phyloP scores from a whole-genome alignment of 2,888 invertebrate species.

The Amblyteles armatorius region DNA sequence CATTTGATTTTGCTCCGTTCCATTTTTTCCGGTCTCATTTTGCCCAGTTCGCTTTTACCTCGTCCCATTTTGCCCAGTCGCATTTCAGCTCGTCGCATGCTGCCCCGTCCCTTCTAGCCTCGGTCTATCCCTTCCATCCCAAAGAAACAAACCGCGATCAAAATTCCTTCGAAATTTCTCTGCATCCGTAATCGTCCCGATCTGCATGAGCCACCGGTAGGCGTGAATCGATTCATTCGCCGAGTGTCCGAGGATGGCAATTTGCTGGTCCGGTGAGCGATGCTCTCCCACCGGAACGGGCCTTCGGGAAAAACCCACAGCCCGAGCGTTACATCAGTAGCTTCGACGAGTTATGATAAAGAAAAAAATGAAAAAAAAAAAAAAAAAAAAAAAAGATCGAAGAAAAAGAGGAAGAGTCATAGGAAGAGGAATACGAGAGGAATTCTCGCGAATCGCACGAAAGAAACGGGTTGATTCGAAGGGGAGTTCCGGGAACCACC shows the following conservation, averaged over 20 bases:
- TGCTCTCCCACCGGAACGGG: conserved; percentile 63
- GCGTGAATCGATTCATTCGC: conserved; percentile 38
- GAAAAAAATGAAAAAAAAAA: conserved; percentile 28
- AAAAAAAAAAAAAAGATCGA: conserved; percentile 7
- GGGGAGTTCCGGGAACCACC: conserved; percentile 1
- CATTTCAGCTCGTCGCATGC: too few species aligned
- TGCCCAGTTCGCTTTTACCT: too few species aligned
- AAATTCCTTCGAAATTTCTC: background rate
- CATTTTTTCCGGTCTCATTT: too few species aligned
- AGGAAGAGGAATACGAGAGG: conserved; percentile 38
- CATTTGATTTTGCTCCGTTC: too few species aligned
- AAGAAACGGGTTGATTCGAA: conserved; percentile 27
- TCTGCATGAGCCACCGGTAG: background rate
- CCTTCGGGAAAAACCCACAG: conserved; percentile 40
- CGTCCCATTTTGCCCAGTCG: too few species aligned
- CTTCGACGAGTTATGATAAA: conserved; percentile 19
- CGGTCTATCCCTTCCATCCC: too few species aligned
- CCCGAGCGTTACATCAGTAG: conserved; percentile 7
- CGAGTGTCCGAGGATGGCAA: conserved; percentile 51
- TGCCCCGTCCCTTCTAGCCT: too few species aligned
- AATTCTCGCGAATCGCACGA: conserved; percentile 44
- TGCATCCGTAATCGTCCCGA: background rate
- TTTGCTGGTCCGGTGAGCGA: conserved; percentile 59
- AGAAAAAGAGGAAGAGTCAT: background rate
- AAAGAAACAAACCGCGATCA: background rate